phyloP scores from a whole-genome alignment of 2,113 vertebrate genomes.

The Nycticebus coucang region DNA sequence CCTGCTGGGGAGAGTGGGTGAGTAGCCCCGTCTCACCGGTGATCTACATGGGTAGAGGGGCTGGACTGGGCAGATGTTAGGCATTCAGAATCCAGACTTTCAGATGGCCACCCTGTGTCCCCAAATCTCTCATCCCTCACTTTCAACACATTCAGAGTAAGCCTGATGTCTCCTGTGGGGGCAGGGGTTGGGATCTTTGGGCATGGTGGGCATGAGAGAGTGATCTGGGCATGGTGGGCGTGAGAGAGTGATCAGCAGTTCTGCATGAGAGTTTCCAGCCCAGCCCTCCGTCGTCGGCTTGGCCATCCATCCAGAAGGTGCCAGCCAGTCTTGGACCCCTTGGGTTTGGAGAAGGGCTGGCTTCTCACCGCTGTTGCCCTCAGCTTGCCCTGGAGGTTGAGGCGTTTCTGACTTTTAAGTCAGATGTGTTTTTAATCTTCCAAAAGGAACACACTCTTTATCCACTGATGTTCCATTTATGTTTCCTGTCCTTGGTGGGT shows the following conservation, averaged over 20 bases:
- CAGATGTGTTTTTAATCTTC: not conserved
- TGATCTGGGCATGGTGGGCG: not conserved
- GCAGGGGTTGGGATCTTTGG: rapidly evolving
- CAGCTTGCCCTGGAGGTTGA: not conserved
- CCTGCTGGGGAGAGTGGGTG: not conserved
- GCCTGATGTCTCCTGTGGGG: not conserved
- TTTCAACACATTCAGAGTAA: not conserved
- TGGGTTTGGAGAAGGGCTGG: not conserved
- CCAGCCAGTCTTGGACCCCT: not conserved
- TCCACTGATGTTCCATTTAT: not conserved
- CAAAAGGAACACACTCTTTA: not conserved
- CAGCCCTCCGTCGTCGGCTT: too few species aligned
- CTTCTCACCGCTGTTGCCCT: not conserved
- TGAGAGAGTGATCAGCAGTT: not conserved
- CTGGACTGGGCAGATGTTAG: not conserved
- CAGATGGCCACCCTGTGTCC: not conserved
- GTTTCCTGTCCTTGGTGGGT: not conserved
- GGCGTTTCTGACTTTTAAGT: not conserved
- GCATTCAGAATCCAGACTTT: not conserved
- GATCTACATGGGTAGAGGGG: too few species aligned
- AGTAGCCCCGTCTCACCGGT: not conserved
- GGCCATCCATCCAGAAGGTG: too few species aligned
- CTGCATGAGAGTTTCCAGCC: too few species aligned
- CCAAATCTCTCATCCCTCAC: not conserved
- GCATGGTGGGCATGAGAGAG: not conserved